These are phyloP conservation scores for Macrotrachela quadricornifera DNA, from an alignment of 1,140 invertebrate genomes.

Conservation along the genomic window DNA sequence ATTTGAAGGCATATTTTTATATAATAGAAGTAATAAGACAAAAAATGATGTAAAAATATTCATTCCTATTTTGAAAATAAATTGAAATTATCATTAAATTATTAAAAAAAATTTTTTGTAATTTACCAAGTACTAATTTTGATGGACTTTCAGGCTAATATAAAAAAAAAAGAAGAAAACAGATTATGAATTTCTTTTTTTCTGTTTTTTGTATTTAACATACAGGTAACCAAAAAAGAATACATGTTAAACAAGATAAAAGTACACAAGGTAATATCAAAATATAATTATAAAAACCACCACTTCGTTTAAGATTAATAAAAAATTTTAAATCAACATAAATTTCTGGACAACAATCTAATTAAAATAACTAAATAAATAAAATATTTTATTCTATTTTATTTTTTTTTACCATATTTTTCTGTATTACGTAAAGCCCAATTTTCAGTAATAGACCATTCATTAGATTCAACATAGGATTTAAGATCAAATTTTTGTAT, in stretches of 20 bases:
- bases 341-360: too few species aligned
- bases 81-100: conserved; percentile 8
- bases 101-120: conserved; percentile 9
- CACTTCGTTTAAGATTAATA: conserved; percentile 20
- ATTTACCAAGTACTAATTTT: conserved; percentile 29
- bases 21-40: conserved; percentile 22
- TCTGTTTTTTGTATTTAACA: too few species aligned
- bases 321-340: not conserved
- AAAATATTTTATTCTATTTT: too few species aligned
- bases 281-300: conserved; percentile 31
- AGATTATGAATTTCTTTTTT: too few species aligned
- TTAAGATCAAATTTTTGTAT: conserved; percentile 17
- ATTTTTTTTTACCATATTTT: too few species aligned
- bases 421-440: too few species aligned
- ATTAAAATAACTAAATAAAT: too few species aligned
- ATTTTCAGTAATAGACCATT: conserved; percentile 23
- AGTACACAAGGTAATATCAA: conserved; percentile 27
- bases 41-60: conserved; percentile 31
- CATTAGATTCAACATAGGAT: conserved; percentile 27
- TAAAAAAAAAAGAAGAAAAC: conserved; percentile 22
- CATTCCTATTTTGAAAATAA: conserved; percentile 21
- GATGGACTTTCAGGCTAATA: conserved; percentile 30
- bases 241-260: conserved; percentile 24
- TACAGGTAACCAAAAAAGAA: conserved; percentile 13
- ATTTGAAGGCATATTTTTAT: conserved; percentile 27